These are phyloP conservation scores for Troides oblongomaculatus DNA, from an alignment of 2,888 invertebrate genomes.

Conservation along the genomic window DNA sequence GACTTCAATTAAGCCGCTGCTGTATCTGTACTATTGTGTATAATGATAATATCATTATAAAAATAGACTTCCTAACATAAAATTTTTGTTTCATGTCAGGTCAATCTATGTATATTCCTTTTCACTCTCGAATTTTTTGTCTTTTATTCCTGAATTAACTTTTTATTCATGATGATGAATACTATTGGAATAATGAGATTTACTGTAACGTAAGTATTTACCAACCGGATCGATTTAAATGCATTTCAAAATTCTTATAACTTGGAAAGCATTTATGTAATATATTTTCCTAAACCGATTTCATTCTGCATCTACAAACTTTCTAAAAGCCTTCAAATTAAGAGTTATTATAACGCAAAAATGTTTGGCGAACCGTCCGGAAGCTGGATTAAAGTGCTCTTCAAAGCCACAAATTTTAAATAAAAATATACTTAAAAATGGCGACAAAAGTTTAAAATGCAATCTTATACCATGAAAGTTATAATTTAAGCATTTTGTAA, in stretches of 20 bases:
- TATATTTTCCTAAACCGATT: background rate
- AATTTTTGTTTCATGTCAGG: too few relatives aligned
- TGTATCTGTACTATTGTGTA: background rate
- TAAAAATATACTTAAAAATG: background rate
- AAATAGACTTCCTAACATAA: background rate
- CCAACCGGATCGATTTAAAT: background rate
- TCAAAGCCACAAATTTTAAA: background rate
- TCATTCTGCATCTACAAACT: background rate
- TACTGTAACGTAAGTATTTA: background rate
- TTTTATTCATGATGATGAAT: background rate
- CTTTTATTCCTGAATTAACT: too few relatives aligned
- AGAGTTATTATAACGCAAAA: background rate
- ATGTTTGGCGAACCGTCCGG: background rate
- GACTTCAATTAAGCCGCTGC: conserved; percentile 11
- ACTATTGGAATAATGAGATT: background rate
- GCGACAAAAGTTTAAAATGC: too few relatives aligned
- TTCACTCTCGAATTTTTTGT: too few relatives aligned
- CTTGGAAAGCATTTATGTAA: background rate
- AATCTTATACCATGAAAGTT: too few relatives aligned
- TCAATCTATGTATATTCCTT: too few relatives aligned
- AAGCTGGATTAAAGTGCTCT: background rate
- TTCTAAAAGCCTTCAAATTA: background rate
- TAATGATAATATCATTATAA: background rate
- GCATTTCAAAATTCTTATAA: background rate
- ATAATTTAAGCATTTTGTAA: too few relatives aligned